A percentile compares a stretch with the other conserved stretches of the same genome.
Conservation (phyloP, 1,140 invertebrate species). For the Drosophila lini region DNA sequence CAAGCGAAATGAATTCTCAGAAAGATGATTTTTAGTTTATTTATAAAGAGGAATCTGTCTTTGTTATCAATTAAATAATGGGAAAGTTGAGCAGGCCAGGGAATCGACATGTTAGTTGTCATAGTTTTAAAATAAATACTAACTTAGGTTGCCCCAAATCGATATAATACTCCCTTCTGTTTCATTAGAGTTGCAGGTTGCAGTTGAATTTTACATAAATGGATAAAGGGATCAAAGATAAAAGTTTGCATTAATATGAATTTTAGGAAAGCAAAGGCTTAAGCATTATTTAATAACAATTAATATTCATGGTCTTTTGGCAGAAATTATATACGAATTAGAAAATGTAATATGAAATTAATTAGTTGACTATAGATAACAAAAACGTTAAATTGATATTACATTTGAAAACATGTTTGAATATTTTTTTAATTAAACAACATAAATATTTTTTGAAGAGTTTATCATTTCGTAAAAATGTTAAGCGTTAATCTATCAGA, state of each 20-base stretch:
- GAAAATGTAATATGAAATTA: neutral
- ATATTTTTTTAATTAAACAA: neutral
- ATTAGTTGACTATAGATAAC: neutral
- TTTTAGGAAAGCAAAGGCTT: neutral
- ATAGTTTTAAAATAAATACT: conserved; percentile 7
- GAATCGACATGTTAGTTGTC: neutral
- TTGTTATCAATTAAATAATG: neutral
- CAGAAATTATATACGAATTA: too few species aligned
- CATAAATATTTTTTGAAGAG: neutral
- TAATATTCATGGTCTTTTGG: too few species aligned
- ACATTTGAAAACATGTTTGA: neutral
- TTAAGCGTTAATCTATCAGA: neutral
- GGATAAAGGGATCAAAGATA: conserved; percentile 6
- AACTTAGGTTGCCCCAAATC: conserved; percentile 10
- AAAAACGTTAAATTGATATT: neutral
- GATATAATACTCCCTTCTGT: conserved; percentile 15
- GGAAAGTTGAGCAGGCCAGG: neutral
- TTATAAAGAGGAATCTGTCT: neutral
- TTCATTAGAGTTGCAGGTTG: conserved; percentile 13
- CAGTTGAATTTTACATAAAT: conserved; percentile 16
- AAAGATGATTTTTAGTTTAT: conserved; percentile 1
- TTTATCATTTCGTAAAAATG: neutral
- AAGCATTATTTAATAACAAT: neutral
- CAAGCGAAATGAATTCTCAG: conserved; percentile 6
- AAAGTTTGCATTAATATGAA: neutral